phyloP scores from a whole-genome alignment of 2,888 invertebrate species.

The Pyrrhia umbra region DNA sequence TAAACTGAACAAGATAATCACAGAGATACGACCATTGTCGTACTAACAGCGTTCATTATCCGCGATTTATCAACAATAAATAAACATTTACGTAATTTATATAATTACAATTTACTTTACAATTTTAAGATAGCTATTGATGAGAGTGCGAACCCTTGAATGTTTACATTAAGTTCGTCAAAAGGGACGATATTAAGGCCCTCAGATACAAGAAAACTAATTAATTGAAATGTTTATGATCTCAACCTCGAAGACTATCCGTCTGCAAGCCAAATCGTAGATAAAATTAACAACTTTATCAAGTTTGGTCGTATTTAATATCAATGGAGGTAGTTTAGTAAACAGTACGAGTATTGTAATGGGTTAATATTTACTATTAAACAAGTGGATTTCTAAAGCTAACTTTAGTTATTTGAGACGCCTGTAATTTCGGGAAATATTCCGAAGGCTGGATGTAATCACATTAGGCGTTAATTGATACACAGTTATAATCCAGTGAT shows the following conservation, averaged over 20 bases:
- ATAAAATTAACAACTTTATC: conserved; percentile 57
- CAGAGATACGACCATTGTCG: conserved; percentile 54
- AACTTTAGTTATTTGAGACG: conserved; percentile 29
- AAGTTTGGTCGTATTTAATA: conserved; percentile 31
- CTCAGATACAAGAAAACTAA: conserved; percentile 72
- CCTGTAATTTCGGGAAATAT: conserved; percentile 15
- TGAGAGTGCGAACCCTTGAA: conserved; percentile 73
- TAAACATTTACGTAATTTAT: conserved; percentile 67
- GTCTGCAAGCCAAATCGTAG: conserved; percentile 61
- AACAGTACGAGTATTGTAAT: conserved; percentile 19
- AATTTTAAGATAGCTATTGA: conserved; percentile 61
- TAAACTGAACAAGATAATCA: conserved; percentile 67
- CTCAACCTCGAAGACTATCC: conserved; percentile 64
- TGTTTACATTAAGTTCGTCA: conserved; percentile 78
- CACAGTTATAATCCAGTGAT: conserved; percentile 26
- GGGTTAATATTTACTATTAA: conserved; percentile 35
- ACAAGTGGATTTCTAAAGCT: conserved; percentile 29
- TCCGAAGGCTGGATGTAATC: conserved; percentile 8
- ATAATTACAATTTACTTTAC: conserved; percentile 63
- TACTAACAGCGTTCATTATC: conserved; percentile 61
- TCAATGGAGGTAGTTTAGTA: conserved; percentile 29
- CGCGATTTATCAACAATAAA: conserved; percentile 58
- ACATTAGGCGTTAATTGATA: conserved; percentile 35
- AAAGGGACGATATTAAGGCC: conserved; percentile 76
- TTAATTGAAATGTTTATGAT: conserved; percentile 81